A percentile compares a stretch with the other conserved stretches of the same genome.
These are phyloP conservation scores for Anodontia alba DNA, from an alignment of 2,888 invertebrate species.

Conservation along the genomic window DNA sequence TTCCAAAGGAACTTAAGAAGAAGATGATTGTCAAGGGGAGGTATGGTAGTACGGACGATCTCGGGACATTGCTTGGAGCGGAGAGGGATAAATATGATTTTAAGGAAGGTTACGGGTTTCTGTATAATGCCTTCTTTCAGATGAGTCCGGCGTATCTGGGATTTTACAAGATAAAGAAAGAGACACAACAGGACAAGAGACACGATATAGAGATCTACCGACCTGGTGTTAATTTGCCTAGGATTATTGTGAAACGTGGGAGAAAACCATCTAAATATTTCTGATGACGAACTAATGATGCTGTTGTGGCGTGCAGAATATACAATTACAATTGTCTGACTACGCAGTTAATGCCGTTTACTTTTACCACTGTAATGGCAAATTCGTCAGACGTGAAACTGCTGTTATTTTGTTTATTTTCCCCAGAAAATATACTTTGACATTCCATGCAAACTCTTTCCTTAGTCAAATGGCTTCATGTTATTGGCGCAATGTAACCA, in stretches of 20 bases:
- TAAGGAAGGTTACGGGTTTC: constrained; percentile 23
- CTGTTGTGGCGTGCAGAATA: too few relatives aligned
- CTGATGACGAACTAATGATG: background rate
- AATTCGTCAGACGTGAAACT: too few relatives aligned
- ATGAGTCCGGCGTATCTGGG: constrained; percentile 51
- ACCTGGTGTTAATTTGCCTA: constrained; percentile 38
- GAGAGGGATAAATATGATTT: constrained; percentile 27
- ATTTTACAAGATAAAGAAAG: constrained; percentile 25
- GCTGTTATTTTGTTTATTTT: too few relatives aligned
- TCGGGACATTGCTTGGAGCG: constrained; percentile 19
- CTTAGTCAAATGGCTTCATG: too few relatives aligned
- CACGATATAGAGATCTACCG: constrained; percentile 22
- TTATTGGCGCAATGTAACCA: too few relatives aligned
- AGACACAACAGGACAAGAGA: constrained; percentile 15
- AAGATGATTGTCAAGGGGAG: constrained; percentile 29
- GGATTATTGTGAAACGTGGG: constrained; percentile 16
- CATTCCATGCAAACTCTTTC: too few relatives aligned
- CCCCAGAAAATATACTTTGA: too few relatives aligned
- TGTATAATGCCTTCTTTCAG: constrained; percentile 32
- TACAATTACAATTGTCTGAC: too few relatives aligned
- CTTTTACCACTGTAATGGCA: too few relatives aligned
- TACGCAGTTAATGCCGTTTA: too few relatives aligned
- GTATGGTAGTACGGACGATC: constrained; percentile 28
- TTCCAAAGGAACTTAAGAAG: constrained; percentile 26
- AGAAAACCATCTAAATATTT: constrained; percentile 2